Evolutionary conservation across 2,888 invertebrate genomes (phyloP).

Genomic region (Caenorhabditis sinica): DNA sequence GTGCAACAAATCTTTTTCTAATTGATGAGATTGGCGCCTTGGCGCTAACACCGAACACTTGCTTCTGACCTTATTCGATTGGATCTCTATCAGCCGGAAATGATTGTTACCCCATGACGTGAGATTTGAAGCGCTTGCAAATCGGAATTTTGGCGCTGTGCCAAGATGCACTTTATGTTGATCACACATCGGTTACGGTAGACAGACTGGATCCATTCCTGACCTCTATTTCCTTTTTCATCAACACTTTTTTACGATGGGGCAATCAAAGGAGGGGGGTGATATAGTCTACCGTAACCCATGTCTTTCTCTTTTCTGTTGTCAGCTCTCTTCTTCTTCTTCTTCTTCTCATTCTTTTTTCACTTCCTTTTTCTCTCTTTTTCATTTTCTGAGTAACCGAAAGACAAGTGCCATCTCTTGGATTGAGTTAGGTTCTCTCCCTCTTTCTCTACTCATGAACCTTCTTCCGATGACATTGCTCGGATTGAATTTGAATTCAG

Average conservation of each 20-base stretch:
- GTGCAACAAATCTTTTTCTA: slow-evolving; percentile 36
- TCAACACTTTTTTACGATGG: slow-evolving; percentile 37
- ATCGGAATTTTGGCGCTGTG: slow-evolving; percentile 47
- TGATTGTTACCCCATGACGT: slow-evolving; percentile 54
- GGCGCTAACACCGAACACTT: slow-evolving; percentile 41
- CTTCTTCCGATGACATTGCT: slow-evolving; percentile 49
- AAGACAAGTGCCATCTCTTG: slow-evolving; percentile 49
- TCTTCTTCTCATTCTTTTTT: slow-evolving; percentile 1
- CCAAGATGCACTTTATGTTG: slow-evolving; percentile 45
- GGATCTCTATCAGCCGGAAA: slow-evolving; percentile 34
- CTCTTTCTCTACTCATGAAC: slow-evolving; percentile 43
- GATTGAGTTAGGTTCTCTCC: slow-evolving; percentile 47
- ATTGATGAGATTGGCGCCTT: slow-evolving; percentile 50
- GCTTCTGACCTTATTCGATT: slow-evolving; percentile 42
- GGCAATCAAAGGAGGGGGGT: slow-evolving; percentile 37
- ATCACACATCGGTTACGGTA: slow-evolving; percentile 59
- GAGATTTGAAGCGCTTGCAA: slow-evolving; percentile 41
- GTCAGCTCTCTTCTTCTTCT: slow-evolving; percentile 10
- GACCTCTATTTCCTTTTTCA: slow-evolving; percentile 25
- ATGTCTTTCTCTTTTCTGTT: not conserved
- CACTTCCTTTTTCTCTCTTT: not conserved
- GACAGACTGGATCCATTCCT: slow-evolving; percentile 51
- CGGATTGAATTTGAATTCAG: slow-evolving; percentile 57
- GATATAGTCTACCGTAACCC: slow-evolving; percentile 46
- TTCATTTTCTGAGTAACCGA: not conserved